phyloP scores from a whole-genome alignment of 2,888 invertebrate species.

The Aporophyla lueneburgensis region DNA sequence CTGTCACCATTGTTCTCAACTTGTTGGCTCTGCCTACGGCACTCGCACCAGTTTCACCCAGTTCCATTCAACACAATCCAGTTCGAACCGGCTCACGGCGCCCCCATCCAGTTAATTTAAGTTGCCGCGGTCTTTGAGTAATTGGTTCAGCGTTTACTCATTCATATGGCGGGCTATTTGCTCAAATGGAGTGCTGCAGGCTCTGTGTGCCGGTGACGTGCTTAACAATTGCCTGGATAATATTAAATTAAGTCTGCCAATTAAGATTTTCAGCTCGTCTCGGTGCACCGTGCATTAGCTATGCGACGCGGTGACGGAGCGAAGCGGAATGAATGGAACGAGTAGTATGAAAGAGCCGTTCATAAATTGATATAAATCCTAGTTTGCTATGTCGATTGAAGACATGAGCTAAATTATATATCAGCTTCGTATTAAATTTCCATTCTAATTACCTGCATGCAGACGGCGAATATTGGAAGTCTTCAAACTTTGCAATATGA shows the following conservation, averaged over 20 bases:
- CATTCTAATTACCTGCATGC: not conserved
- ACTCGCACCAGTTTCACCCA: conserved; percentile 52
- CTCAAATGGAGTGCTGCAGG: conserved; percentile 59
- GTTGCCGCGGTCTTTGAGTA: conserved; percentile 71
- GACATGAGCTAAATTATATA: conserved; percentile 7
- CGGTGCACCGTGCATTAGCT: conserved; percentile 45
- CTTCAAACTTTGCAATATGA: conserved; percentile 31
- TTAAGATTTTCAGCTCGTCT: conserved; percentile 64
- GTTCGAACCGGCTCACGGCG: conserved; percentile 57
- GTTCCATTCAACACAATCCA: conserved; percentile 55
- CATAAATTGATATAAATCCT: conserved; percentile 43
- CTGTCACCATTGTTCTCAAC: conserved; percentile 60
- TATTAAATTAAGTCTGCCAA: conserved; percentile 71
- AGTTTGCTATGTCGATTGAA: conserved; percentile 13
- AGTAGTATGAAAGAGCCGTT: conserved; percentile 13
- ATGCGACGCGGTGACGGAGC: conserved; percentile 66
- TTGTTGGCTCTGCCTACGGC: conserved; percentile 54
- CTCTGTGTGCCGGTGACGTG: conserved; percentile 65
- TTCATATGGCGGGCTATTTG: conserved; percentile 69
- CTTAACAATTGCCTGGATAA: conserved; percentile 62
- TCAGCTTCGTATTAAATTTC: not conserved
- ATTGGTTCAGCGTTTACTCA: conserved; percentile 73
- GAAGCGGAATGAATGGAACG: conserved; percentile 40
- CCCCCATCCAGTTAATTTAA: conserved; percentile 74
- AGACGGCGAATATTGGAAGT: conserved; percentile 10